Evolutionary conservation across 2,888 invertebrate species (phyloP).

Genomic region (Galerucella pusilla): DNA sequence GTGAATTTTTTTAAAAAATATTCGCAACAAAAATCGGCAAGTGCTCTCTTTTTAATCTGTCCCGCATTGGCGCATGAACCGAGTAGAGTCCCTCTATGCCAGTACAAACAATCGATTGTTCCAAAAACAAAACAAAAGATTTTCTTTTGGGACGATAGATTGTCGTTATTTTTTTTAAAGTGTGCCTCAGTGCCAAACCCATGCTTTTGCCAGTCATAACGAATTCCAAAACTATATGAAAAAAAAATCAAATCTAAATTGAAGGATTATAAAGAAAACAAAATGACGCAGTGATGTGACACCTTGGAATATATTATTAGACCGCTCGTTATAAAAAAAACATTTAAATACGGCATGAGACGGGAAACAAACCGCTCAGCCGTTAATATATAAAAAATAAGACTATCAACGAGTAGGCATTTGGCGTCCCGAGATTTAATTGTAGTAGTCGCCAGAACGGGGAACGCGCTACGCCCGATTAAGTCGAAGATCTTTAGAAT

Average conservation of each 20-base stretch:
- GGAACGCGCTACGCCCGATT: slow-evolving; percentile 58
- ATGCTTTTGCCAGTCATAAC: slow-evolving; percentile 53
- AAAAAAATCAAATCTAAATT: slow-evolving; percentile 33
- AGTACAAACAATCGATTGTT: slow-evolving; percentile 50
- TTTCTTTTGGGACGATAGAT: slow-evolving; percentile 35
- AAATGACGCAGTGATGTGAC: slow-evolving; percentile 58
- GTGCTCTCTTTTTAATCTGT: slow-evolving; percentile 17
- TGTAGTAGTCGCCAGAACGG: slow-evolving; percentile 58
- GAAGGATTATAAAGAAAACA: slow-evolving; percentile 41
- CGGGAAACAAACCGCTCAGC: slow-evolving; percentile 41
- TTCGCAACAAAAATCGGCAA: slow-evolving; percentile 6
- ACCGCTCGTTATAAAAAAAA: slow-evolving; percentile 45
- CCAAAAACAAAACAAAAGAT: slow-evolving; percentile 22
- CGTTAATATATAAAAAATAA: slow-evolving; percentile 46
- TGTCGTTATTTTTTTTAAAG: slow-evolving; percentile 25
- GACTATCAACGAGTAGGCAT: slow-evolving; percentile 53
- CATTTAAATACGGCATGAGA: slow-evolving; percentile 55
- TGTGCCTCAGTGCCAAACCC: slow-evolving; percentile 60
- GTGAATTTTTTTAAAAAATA: slow-evolving; percentile 11
- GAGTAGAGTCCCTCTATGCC: slow-evolving; percentile 60
- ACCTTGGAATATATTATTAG: slow-evolving; percentile 52
- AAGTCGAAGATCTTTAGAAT: slow-evolving; percentile 37
- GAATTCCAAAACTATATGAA: slow-evolving; percentile 42
- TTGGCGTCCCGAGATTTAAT: slow-evolving; percentile 60
- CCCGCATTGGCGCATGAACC: slow-evolving; percentile 55